These are phyloP conservation scores for Knipowitschia caucasica DNA, from an alignment of 2,797 vertebrate species.

Conservation along the genomic window DNA sequence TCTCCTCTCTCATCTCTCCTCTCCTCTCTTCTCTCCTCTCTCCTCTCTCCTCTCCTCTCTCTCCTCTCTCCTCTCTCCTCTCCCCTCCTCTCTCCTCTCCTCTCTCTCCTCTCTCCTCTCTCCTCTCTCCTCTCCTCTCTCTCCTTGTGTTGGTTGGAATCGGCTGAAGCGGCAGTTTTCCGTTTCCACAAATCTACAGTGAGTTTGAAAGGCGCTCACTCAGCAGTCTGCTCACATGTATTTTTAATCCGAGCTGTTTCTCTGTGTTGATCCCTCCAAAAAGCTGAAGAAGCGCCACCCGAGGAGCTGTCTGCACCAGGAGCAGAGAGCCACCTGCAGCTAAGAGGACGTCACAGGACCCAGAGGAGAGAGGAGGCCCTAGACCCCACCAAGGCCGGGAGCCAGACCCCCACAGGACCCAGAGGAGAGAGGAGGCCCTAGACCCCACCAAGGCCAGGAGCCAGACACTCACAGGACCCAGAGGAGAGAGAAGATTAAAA, in stretches of 20 bases:
- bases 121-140: background rate
- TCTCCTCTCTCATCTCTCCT: background rate
- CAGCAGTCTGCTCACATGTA: constrained; percentile 8
- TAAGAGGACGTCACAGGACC: too few species aligned
- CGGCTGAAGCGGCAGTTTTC: constrained; percentile 44
- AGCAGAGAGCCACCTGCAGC: too few species aligned
- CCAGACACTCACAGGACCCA: too few species aligned
- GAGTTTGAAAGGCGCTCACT: constrained; percentile 20
- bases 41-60: background rate
- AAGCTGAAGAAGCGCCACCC: too few species aligned
- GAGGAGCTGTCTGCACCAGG: too few species aligned
- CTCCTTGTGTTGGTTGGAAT: constrained; percentile 31
- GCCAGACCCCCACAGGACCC: too few species aligned
- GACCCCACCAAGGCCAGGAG: too few species aligned
- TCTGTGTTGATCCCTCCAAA: too few species aligned
- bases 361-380: too few species aligned
- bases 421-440: too few species aligned
- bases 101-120: background rate
- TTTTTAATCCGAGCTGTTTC: constrained; percentile 2
- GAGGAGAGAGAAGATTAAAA: too few species aligned
- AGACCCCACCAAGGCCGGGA: too few species aligned
- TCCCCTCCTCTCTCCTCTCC: background rate
- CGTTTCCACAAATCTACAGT: constrained; percentile 38
- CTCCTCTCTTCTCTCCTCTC: background rate
- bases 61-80: background rate